Base-by-base conservation (phyloP, 2,888 invertebrate genomes). In the Drosophila ustulata region DNA sequence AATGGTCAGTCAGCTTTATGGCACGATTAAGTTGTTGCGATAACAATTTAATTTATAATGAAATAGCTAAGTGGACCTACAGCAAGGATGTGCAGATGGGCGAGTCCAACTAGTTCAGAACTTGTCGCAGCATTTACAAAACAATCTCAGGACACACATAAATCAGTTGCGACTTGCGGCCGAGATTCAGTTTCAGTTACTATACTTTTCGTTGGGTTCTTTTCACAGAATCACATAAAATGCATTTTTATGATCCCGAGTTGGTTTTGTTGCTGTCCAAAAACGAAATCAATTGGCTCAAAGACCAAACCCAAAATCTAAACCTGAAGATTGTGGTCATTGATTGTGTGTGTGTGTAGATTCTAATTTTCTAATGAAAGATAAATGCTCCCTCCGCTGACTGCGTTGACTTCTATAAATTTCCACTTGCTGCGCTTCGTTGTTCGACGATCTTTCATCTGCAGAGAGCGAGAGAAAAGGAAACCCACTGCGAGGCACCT, bases 321-420 rank as follows among this genome's bases (percentile, higher is more conserved):
- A 71, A 83, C 77, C 78, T 41, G 37, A 64, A 88, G 88, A 89
- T 88, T 89, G 88, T 89, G 89, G 90, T 89, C 88, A 78, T 79
- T 76, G 90, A 89, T 89, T 89, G 80, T 66, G 46, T 46, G 46
- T 49, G 49, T 56, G 56, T 65, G 65, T 69, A 80, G 77, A 77
- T 81, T 86, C 74, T 70, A 74, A 86, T 83, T 90, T 90, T 88
- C 88, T 78, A 86, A 84, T 82, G 90, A 89, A 90, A 90, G 88
- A 89, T 90, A 89, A 87, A 89, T 73, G 80, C 68, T 66, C 5
- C 9, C 68, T 66, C 3, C 9, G 43, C 43, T 55, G 41, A 26
- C 34, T 46, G 9, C 39, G 47, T 52, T 68, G 71, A 71, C 56
- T 68, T 65, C 61, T 45, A 84, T 72, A 71, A 76, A 84, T 75